phyloP scores from a whole-genome alignment of 2,797 vertebrate genomes.

The Erpetoichthys calabaricus region DNA sequence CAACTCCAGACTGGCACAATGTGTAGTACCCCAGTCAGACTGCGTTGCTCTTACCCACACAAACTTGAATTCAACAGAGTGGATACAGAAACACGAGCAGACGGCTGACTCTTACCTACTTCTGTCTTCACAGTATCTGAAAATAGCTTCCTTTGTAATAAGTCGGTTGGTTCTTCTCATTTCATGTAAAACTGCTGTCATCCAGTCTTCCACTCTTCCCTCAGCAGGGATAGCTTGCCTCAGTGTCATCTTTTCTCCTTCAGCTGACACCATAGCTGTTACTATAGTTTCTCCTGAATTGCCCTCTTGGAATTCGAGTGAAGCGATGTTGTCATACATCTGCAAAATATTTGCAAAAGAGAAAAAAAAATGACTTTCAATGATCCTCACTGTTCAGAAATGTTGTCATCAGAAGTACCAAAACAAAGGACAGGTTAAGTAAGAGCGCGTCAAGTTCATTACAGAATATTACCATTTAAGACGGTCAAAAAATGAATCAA shows the following conservation, averaged over 20 bases:
- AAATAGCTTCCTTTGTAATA: slow-evolving; percentile 89
- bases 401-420: no score
- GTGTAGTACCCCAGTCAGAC: no score
- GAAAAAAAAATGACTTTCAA: no score
- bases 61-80: no score
- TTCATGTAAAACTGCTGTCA: slow-evolving; percentile 69
- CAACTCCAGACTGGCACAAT: no score
- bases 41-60: no score
- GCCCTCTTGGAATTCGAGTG: slow-evolving; percentile 60
- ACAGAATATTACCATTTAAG: no score
- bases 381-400: no score
- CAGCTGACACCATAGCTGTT: slow-evolving; percentile 80
- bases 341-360: slow-evolving; percentile 20
- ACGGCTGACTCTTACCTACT: slow-evolving; percentile 54
- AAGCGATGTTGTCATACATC: slow-evolving; percentile 93
- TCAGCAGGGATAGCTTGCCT: slow-evolving; percentile 51
- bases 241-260: slow-evolving; percentile 80
- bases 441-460: no score
- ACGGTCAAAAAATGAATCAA: no score
- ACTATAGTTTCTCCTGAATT: slow-evolving; percentile 53
- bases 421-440: no score
- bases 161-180: slow-evolving; percentile 81
- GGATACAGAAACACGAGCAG: no score
- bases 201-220: slow-evolving; percentile 90
- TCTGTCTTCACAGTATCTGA: slow-evolving; percentile 65